Percentiles rank a stretch among this genome's conserved stretches.
These are phyloP conservation scores for Tragelaphus buxtoni DNA, from an alignment of 2,113 vertebrate species.

Conservation along the genomic window DNA sequence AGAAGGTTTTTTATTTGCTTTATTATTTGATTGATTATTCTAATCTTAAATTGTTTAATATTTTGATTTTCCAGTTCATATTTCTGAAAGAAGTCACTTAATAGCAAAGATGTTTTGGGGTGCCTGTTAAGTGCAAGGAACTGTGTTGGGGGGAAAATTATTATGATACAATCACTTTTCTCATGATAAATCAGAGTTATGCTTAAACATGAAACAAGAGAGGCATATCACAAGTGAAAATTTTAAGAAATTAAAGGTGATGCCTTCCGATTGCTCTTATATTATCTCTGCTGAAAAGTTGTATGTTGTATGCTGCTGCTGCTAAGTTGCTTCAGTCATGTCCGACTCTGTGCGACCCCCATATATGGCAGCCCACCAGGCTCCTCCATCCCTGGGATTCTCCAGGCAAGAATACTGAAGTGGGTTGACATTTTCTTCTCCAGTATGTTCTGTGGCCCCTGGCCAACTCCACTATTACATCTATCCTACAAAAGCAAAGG, in stretches of 20 bases:
- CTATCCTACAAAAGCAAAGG: no score
- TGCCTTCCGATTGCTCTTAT: background rate
- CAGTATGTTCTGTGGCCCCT: no score
- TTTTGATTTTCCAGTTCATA: background rate
- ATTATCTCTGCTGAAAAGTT: background rate
- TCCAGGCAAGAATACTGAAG: background rate
- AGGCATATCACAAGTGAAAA: background rate
- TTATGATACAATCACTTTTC: background rate
- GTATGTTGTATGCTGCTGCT: background rate
- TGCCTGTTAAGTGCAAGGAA: background rate
- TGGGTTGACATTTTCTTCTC: background rate
- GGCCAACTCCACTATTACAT: no score
- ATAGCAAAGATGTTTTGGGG: background rate
- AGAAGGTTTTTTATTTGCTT: background rate
- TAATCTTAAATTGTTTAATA: background rate
- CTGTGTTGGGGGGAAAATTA: background rate
- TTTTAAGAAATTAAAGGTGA: background rate
- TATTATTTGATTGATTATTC: background rate
- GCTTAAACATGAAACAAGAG: background rate
- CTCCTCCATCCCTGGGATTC: background rate
- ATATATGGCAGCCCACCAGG: background rate
- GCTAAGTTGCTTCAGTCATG: background rate
- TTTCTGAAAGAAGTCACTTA: background rate
- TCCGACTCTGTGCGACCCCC: accelerated
- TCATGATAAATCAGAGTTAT: background rate